Evolutionary conservation across 2,113 vertebrate genomes (phyloP).

Genomic region (Dasyornis broadbenti): DNA sequence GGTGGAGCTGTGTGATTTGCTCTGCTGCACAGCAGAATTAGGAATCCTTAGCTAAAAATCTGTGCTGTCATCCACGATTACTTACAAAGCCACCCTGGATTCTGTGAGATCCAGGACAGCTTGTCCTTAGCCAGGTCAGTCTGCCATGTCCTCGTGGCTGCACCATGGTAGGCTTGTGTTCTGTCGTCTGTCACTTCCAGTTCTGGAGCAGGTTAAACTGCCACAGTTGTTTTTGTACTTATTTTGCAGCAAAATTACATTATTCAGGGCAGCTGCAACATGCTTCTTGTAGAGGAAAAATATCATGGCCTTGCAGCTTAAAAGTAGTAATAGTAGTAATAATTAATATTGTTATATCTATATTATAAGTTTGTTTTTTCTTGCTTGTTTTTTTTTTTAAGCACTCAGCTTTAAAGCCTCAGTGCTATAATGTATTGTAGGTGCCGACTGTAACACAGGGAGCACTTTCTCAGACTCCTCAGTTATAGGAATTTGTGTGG

Average conservation of each 20-base stretch:
- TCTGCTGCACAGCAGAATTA: not conserved
- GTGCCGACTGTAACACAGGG: not conserved
- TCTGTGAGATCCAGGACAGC: not conserved
- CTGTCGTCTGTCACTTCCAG: not conserved
- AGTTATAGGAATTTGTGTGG: not conserved
- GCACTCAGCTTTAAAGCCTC: not conserved
- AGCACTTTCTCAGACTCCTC: not conserved
- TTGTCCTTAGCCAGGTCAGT: not conserved
- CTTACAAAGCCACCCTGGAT: not conserved
- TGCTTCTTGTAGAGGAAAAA: not conserved
- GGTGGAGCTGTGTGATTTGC: not conserved
- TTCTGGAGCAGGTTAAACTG: not conserved
- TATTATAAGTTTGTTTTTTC: not conserved
- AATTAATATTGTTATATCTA: not conserved
- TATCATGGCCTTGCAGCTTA: not conserved
- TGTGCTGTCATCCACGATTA: not conserved
- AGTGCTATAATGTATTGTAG: not conserved
- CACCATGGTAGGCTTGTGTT: not conserved
- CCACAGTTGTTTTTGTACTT: rapidly evolving
- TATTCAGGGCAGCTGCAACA: not conserved
- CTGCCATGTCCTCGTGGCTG: not conserved
- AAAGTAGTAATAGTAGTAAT: not conserved
- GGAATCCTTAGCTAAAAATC: not conserved
- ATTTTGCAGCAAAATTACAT: not conserved
- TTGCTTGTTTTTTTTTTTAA: not conserved